These are phyloP conservation scores for Oryzias celebensis DNA, from an alignment of 2,113 vertebrate genomes.

Conservation along the genomic window DNA sequence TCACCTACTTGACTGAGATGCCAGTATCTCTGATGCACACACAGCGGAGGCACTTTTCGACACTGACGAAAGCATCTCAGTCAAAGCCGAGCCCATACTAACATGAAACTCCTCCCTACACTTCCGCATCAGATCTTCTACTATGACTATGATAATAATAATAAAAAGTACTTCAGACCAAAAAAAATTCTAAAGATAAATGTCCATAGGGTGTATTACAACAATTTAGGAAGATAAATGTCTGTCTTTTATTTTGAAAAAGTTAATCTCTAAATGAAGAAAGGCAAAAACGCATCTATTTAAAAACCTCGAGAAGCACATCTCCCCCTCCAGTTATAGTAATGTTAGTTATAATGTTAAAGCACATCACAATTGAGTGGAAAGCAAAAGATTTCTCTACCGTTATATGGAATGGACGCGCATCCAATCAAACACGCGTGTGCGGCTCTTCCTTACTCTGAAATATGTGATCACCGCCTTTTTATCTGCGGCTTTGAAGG, in stretches of 20 bases:
- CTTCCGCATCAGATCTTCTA: constrained; percentile 18
- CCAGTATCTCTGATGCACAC: no score
- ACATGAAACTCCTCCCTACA: constrained; percentile 39
- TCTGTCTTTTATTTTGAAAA: no score
- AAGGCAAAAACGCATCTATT: no score
- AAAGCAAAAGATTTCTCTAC: constrained; percentile 39
- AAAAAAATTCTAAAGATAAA: no score
- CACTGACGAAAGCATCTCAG: constrained; percentile 11
- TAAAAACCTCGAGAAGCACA: no score
- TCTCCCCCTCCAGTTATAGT: no score
- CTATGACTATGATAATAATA: not conserved
- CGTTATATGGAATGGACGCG: constrained; percentile 15
- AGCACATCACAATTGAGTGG: no score
- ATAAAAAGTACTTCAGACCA: no score
- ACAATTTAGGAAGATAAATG: no score
- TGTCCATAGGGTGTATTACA: no score
- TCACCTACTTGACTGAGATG: constrained; percentile 2
- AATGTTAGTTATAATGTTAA: no score
- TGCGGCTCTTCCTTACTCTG: not conserved
- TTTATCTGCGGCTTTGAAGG: constrained; percentile 3
- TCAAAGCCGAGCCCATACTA: not conserved
- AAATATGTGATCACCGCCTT: not conserved
- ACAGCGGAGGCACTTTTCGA: constrained; percentile 3
- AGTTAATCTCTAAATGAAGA: no score
- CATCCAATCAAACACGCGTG: constrained; percentile 2